phyloP scores from a whole-genome alignment of 2,888 invertebrate genomes.

The Tachina grossa region DNA sequence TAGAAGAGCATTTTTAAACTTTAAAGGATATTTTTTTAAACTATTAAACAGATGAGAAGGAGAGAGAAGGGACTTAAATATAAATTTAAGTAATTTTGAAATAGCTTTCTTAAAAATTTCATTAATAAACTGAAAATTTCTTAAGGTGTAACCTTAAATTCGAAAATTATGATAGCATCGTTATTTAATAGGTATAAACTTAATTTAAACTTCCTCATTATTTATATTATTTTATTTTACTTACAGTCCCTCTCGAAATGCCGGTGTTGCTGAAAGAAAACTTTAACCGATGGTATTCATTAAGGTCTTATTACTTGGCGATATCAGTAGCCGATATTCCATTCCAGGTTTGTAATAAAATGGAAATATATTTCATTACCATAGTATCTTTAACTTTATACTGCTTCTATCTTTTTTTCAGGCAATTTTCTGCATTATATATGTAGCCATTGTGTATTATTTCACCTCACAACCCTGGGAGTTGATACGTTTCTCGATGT shows the following conservation, averaged over 20 bases:
- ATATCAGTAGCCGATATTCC: conserved; percentile 98
- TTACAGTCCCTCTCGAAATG: conserved; percentile 94
- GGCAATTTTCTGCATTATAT: conserved; percentile 96
- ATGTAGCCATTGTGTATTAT: conserved; percentile 96
- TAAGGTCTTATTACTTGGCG: conserved; percentile 96
- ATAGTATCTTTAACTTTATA: conserved; percentile 9
- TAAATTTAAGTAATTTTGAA: too few relatives aligned
- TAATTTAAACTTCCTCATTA: too few relatives aligned
- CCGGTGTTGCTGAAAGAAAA: conserved; percentile 97
- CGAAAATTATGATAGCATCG: too few relatives aligned
- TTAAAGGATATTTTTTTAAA: too few relatives aligned
- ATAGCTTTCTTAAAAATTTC: too few relatives aligned
- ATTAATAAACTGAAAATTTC: too few relatives aligned
- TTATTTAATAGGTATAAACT: too few relatives aligned
- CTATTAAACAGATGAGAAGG: too few relatives aligned
- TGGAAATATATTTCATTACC: neutral
- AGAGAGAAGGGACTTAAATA: too few relatives aligned
- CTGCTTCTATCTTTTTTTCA: conserved; percentile 83
- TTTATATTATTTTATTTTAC: too few relatives aligned
- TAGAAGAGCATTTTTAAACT: too few relatives aligned
- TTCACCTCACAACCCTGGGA: conserved; percentile 97
- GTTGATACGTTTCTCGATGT: conserved; percentile 92
- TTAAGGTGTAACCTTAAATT: too few relatives aligned
- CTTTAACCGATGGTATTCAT: conserved; percentile 98
- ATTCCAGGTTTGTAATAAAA: conserved; percentile 89